Evolutionary conservation across 2,888 invertebrate genomes (phyloP), one percentile per base, ranked within the genome.

Genomic region (Drosophila parthenogenetica): DNA sequence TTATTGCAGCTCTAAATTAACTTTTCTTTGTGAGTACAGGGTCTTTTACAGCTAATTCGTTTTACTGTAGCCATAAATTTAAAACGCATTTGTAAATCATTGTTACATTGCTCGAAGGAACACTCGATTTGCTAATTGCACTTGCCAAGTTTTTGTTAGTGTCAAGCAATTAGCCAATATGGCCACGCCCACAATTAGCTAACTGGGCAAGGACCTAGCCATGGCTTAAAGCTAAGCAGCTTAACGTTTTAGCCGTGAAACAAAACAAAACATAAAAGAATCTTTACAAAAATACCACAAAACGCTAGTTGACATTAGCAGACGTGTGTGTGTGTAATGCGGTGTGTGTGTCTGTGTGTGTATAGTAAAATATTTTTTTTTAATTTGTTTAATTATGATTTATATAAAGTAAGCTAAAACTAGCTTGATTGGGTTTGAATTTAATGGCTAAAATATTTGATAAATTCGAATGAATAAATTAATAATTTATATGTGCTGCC

Each of bases 191-290:
- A 39, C 48, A 43, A 54, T 13, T 40, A 17, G 29, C 11, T 13
- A 54, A 54, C 54, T 14, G 17, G 32, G 32, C 54, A 40, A 5
- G 42, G 14, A 17, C 45, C 49, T 39, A 37, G 2, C 25, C 11
- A n/a, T 37, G 37, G 50, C 50, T 51, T 61, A 2, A 49, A 66
- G 67, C 61, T 79, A 81, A 81, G 81, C 86, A 55, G 86, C 81
- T 81, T 81, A 79, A 61, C 64, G 67, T 59, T 69, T 70, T 63
- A 72, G 71, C 68, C 48, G 61, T 65, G 57, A 53, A 25, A 5
- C 22, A 32, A 25, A 60, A 50, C 67, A 22, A 46, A 54, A 45
- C 11, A 5, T 35, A 42, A 60, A 16, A 16, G 5, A 5, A 22
- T n/a, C 14, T 43, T 43, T 1, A 29, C 29, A 29, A 35, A 73